Conservation (phyloP, 92 coral and sea anemone species). For the Umimayanthus kanabou region DNA sequence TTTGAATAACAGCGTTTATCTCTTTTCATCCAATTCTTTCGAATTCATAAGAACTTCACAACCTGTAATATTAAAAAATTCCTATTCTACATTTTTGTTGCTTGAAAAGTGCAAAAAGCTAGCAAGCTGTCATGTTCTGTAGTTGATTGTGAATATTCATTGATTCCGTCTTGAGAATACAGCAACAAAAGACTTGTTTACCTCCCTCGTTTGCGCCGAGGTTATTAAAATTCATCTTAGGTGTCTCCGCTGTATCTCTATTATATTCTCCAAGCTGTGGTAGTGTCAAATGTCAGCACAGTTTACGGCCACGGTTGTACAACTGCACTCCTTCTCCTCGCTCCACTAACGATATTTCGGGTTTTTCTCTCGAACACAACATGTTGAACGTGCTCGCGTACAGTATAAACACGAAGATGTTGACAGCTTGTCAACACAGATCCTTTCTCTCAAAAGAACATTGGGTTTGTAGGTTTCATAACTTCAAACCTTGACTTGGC, state of each 20-base stretch:
- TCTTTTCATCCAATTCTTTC: not conserved
- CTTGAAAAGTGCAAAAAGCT: not conserved
- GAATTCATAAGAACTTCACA: slow-evolving; percentile 4
- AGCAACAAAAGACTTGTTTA: slow-evolving; percentile 18
- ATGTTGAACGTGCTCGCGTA: not conserved
- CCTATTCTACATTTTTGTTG: slow-evolving; percentile 8
- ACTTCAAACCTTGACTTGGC: slow-evolving; percentile 66
- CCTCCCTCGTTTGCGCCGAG: not conserved
- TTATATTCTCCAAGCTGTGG: not conserved
- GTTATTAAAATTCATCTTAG: not conserved
- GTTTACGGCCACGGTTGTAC: not conserved
- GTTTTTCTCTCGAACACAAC: not conserved
- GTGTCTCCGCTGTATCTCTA: not conserved
- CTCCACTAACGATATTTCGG: not conserved
- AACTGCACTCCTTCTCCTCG: not conserved
- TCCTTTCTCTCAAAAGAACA: slow-evolving; percentile 70
- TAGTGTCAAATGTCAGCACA: not conserved
- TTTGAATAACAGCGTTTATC: slow-evolving; percentile 27
- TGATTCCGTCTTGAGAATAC: not conserved
- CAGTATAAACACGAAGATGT: not conserved
- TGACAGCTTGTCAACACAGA: slow-evolving; percentile 19
- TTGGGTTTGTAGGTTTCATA: slow-evolving; percentile 71
- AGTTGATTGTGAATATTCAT: slow-evolving; percentile 12
- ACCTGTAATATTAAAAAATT: not conserved
- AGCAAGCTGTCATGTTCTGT: slow-evolving; percentile 7